These are phyloP conservation scores for Myotis vivesi DNA, from an alignment of 2,797 vertebrate genomes.

Conservation along the genomic window DNA sequence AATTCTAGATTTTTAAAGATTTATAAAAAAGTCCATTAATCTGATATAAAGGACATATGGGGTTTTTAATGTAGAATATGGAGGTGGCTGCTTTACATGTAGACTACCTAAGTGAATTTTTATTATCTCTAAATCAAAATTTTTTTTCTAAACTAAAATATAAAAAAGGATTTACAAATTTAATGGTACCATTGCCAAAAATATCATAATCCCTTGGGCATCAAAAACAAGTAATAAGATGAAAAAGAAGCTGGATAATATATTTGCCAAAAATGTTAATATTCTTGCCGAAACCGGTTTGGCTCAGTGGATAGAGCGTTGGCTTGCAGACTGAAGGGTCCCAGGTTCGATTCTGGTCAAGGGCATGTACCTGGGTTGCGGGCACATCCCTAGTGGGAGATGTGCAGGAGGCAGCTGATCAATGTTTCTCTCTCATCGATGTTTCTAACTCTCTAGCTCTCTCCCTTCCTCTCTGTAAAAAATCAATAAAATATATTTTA, in stretches of 20 bases:
- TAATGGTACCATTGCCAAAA: not conserved
- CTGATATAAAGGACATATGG: not conserved
- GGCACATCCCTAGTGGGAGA: too few species aligned
- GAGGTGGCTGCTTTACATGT: not conserved
- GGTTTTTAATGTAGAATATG: not conserved
- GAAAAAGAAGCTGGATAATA: not conserved
- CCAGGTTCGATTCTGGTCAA: too few species aligned
- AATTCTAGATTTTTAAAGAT: not conserved
- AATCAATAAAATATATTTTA: too few species aligned
- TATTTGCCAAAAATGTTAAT: not conserved
- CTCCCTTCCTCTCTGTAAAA: too few species aligned
- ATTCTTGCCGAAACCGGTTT: not conserved
- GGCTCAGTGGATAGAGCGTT: too few species aligned
- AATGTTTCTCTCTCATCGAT: too few species aligned
- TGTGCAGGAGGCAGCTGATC: too few species aligned
- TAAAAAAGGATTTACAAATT: not conserved
- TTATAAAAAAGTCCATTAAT: not conserved
- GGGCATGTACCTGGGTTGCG: too few species aligned
- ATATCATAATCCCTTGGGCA: not conserved
- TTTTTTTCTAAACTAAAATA: slow-evolving; percentile 32
- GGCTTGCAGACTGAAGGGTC: too few species aligned
- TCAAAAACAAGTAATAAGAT: not conserved
- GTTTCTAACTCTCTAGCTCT: too few species aligned
- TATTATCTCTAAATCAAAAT: not conserved
- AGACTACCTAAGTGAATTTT: not conserved